Conservation (phyloP, 2,113 vertebrate species). For the Dicerorhinus sumatrensis region DNA sequence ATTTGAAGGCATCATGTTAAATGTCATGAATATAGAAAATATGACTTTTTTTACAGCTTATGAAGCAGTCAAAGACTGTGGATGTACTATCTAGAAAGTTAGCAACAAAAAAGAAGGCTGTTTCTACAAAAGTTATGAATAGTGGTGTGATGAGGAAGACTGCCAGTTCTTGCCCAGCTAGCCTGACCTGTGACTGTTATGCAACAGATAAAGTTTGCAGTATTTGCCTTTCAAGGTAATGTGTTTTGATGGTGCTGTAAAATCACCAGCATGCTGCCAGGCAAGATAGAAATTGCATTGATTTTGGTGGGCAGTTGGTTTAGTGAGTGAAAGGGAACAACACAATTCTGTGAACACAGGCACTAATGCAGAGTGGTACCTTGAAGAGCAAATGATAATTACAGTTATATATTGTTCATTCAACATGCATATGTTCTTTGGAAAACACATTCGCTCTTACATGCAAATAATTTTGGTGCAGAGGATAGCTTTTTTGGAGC, state of each 20-base stretch:
- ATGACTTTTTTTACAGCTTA: slow-evolving; percentile 84
- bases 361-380: background rate
- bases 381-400: background rate
- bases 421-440: slow-evolving; percentile 8
- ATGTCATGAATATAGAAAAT: slow-evolving; percentile 69
- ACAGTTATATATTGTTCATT: background rate
- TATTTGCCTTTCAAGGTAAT: slow-evolving; percentile 96
- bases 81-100: slow-evolving; percentile 88
- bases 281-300: slow-evolving; percentile 51
- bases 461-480: background rate
- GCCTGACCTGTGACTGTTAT: slow-evolving; percentile 93
- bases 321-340: slow-evolving; percentile 46
- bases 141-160: slow-evolving; percentile 86
- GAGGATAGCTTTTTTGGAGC: background rate
- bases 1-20: slow-evolving; percentile 54
- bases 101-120: slow-evolving; percentile 85
- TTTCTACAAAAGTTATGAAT: slow-evolving; percentile 85
- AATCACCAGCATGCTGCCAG: slow-evolving; percentile 67
- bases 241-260: slow-evolving; percentile 70
- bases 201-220: slow-evolving; percentile 95
- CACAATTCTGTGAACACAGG: slow-evolving; percentile 26
- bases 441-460: slow-evolving; percentile 34
- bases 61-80: slow-evolving; percentile 88
- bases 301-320: slow-evolving; percentile 63
- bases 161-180: slow-evolving; percentile 81